Base-by-base conservation (phyloP, 2,888 invertebrate genomes). In the Nymphalis c-album region DNA sequence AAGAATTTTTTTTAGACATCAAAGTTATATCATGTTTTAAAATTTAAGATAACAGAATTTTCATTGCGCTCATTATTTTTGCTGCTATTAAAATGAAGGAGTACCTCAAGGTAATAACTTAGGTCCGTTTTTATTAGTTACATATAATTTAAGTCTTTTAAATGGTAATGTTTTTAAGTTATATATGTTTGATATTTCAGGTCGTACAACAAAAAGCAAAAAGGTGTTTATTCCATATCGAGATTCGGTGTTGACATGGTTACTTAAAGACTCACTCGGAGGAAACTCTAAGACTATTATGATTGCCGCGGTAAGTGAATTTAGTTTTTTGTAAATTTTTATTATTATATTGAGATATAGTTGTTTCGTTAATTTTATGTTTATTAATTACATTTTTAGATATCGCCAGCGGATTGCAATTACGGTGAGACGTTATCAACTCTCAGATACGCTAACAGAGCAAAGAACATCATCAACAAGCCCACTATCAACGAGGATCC, bases 221-320 rank as follows among this genome's bases (percentile, higher is more conserved):
- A 92, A 91, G 74, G 94, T 95, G 74, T 97, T 97, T 88, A 97
- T 97, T 76, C 97, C 97, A 4, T 97, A 97, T 87, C 93, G 97
- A 8, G 97, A 97, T 88, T 97, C 97, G 0, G 96, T 97, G 61
- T 93, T 97, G 17, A 97, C 97, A 4, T 97, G 97, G 97, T 88
- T 97, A 65, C 92, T 97, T 8, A 97, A 97, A 84, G 97, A 97
- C 80, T 97, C 97, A 71, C 91, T 97, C 61, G 97, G 97, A 0
- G 97, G 97, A 0, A 97, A 97, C 88, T 96, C 97, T 16, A 97
- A 97, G 85, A 97, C 97, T 0, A 97, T 97, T 72, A 97, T 97
- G 97, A 96, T 97, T 71, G 97, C 97, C 35, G 96, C 96, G 22
- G 95, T 95, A 69, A 94, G 26, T 31, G 16, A 2, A 4, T 17